Evolutionary conservation across 2,113 vertebrate species (phyloP).

Genomic region (Natator depressus): DNA sequence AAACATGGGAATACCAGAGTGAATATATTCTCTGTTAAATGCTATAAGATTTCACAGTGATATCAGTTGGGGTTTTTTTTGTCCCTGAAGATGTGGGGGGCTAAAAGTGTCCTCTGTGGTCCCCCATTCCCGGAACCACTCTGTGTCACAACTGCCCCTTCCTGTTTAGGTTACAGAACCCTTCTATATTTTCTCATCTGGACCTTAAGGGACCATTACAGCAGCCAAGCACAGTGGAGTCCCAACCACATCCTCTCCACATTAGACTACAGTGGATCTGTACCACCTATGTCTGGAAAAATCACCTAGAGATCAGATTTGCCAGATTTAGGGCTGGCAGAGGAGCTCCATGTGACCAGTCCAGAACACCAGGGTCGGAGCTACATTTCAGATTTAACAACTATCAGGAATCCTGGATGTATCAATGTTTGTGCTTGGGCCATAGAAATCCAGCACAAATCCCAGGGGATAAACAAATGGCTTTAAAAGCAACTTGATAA

Average conservation of each 20-base stretch:
- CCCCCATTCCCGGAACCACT: background rate
- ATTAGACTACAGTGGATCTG: rapidly evolving
- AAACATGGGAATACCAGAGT: background rate
- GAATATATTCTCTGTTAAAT: background rate
- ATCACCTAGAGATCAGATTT: rapidly evolving
- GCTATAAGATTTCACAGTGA: background rate
- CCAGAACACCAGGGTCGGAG: background rate
- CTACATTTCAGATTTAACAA: rapidly evolving
- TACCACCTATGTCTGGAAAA: background rate
- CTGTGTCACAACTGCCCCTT: background rate
- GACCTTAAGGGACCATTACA: rapidly evolving
- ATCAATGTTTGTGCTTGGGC: background rate
- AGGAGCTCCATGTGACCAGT: background rate
- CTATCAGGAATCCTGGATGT: rapidly evolving
- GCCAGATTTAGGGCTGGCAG: background rate
- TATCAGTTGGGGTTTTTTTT: background rate
- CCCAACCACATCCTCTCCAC: background rate
- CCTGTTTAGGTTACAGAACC: rapidly evolving
- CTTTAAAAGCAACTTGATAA: background rate
- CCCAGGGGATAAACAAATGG: background rate
- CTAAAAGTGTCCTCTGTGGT: rapidly evolving
- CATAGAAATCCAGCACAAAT: background rate
- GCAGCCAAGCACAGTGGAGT: background rate
- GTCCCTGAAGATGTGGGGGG: rapidly evolving
- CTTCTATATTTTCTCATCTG: background rate